Base-by-base conservation (phyloP, 2,113 vertebrate genomes). In the Pipa parva region DNA sequence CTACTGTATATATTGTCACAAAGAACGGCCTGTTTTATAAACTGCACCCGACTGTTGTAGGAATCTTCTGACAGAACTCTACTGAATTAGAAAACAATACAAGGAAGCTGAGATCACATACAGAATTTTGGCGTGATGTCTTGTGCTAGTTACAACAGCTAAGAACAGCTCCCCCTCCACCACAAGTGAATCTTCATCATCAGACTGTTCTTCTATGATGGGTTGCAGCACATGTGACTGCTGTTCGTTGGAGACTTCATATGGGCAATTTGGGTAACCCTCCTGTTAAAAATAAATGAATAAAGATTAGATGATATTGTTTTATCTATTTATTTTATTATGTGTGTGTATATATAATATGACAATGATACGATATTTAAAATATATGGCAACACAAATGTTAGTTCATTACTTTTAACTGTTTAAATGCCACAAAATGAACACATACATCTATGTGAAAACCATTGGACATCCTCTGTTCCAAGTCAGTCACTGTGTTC, bases 151-250 rank as follows among this genome's bases (percentile, higher is more conserved):
- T 76, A 97, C 85, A 0, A 92, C 33, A 37, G 77, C 83, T 72
- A 97, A 75, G 74, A 81, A 89, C 20, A 95, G 90, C 78, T 98
- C 94, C 33, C 85, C 89, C 2, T 92, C 84, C 10, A 81, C 80
- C 2, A 18, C 63, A n/a, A 90, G 91, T n/a, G 95, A 78, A 76
- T 97, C 95, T 58, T 92, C 93, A 10, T 90, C 80, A 73, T 93
- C 95, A 20, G 90, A 45, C 0, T 93, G 93, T 75, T 97, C 94
- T 0, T 97, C 94, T 1, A 92, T 94, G 0, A 92, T 96, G 56
- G 92, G 81, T 0, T 97, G 94, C 57, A 84, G 85, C 71, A 92
- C 75, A 64, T 87, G 93, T 0, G 94, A 85, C 13, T 87, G 82
- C 63, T 97, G 93, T 1, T 93, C 92, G 21, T 97, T 84, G 0